Conservation (phyloP, 30 jellyfish, hydroid and myxozoan species). For the Aurelia sp. region DNA sequence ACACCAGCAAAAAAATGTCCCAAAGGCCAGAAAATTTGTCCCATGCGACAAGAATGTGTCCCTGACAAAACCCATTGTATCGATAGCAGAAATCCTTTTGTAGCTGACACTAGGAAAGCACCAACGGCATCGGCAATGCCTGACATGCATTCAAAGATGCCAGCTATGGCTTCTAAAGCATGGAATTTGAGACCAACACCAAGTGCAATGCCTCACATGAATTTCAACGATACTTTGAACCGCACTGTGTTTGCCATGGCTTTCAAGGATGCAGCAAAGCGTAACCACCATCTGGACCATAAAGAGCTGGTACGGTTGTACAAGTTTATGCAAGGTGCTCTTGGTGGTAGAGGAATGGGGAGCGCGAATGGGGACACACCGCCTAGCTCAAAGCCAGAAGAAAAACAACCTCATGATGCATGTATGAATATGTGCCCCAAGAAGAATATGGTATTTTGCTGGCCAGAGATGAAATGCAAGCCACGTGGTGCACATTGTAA, state of each 20-base stretch:
- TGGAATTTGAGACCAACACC: no score
- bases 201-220: no score
- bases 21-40: slow-evolving; percentile 32
- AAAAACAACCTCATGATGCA: not conserved
- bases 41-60: slow-evolving; percentile 26
- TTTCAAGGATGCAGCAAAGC: not conserved
- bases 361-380: not conserved
- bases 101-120: slow-evolving; percentile 1
- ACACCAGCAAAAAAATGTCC: not conserved
- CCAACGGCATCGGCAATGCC: not conserved
- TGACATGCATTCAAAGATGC: not conserved
- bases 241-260: not conserved
- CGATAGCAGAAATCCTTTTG: slow-evolving; percentile 12
- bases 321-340: not conserved
- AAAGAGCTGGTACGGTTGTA: no score
- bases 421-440: slow-evolving; percentile 28
- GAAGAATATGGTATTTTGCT: slow-evolving; percentile 35
- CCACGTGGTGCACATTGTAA: slow-evolving; percentile 40
- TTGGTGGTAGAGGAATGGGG: not conserved
- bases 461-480: slow-evolving; percentile 65
- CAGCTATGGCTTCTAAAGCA: not conserved
- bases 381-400: no score
- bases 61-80: slow-evolving; percentile 18
- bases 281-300: no score
- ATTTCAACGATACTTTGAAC: not conserved